Conservation (phyloP, 2,113 vertebrate species). For the Ardeotis arabs region DNA sequence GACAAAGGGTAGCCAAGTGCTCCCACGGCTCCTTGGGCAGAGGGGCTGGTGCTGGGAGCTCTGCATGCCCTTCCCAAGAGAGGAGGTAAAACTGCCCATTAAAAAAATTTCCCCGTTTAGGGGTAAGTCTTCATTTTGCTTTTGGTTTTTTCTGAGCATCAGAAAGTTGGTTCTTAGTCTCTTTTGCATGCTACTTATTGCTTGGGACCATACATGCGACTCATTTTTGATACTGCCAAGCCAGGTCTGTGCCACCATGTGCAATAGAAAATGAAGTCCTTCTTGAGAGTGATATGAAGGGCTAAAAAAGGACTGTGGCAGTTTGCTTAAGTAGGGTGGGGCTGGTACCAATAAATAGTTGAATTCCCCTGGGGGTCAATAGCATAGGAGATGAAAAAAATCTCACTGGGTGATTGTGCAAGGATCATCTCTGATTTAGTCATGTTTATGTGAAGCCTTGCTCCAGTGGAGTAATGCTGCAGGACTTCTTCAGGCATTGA, state of each 20-base stretch:
- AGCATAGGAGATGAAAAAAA: not conserved
- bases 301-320: not conserved
- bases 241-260: not conserved
- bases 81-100: not conserved
- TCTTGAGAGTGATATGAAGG: not conserved
- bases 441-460: slow-evolving; percentile 14
- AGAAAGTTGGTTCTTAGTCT: not conserved
- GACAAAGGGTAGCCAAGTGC: not conserved
- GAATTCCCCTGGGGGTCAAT: not conserved
- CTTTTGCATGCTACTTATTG: not conserved
- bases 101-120: not conserved
- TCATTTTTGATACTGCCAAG: not conserved
- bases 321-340: not conserved
- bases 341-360: not conserved
- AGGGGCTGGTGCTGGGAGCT: not conserved
- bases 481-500: slow-evolving; percentile 37
- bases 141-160: not conserved
- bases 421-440: slow-evolving; percentile 18
- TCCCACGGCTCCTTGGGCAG: fast-evolving
- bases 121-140: not conserved
- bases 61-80: not conserved
- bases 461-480: not conserved
- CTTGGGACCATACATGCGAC: not conserved
- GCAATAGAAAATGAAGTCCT: not conserved
- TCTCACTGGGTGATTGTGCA: not conserved